Percentiles rank a stretch among this genome's conserved stretches.
phyloP scores from a whole-genome alignment of 2,113 vertebrate genomes.

The Crocuta crocuta region DNA sequence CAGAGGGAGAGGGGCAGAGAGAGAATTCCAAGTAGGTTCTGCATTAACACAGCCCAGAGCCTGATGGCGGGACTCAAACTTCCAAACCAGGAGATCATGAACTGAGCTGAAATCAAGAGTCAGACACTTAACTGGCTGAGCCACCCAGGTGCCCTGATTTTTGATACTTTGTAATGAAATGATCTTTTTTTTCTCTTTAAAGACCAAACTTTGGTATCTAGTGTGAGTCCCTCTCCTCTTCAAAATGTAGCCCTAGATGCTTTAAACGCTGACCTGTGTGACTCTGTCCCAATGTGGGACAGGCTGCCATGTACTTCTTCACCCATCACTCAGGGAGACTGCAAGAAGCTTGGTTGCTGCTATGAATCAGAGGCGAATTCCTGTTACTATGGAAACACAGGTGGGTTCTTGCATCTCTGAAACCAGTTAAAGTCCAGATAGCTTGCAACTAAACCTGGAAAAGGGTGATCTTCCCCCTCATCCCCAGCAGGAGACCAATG shows the following conservation, averaged over 20 bases:
- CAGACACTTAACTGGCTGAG: too few relatives aligned
- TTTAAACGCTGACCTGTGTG: constrained; percentile 66
- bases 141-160: not conserved
- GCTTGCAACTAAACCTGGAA: not conserved
- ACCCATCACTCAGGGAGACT: constrained; percentile 34
- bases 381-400: constrained; percentile 85
- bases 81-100: too few relatives aligned
- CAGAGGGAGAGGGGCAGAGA: too few relatives aligned
- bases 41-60: too few relatives aligned
- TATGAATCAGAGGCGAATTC: constrained; percentile 51
- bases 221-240: not conserved
- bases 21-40: too few relatives aligned
- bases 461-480: too few relatives aligned
- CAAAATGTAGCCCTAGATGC: constrained; percentile 52
- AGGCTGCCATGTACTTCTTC: constrained; percentile 52
- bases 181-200: not conserved
- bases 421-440: not conserved
- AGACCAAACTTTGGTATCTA: not conserved
- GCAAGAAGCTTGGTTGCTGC: constrained; percentile 80
- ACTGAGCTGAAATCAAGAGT: too few relatives aligned
- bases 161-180: not conserved
- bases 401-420: constrained; percentile 7
- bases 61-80: too few relatives aligned
- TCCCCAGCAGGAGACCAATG: not conserved
- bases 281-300: constrained; percentile 51